Evolutionary conservation across 1,140 invertebrate genomes (phyloP), one percentile per base, ranked within the genome.

Genomic region (Drosophila serrata): DNA sequence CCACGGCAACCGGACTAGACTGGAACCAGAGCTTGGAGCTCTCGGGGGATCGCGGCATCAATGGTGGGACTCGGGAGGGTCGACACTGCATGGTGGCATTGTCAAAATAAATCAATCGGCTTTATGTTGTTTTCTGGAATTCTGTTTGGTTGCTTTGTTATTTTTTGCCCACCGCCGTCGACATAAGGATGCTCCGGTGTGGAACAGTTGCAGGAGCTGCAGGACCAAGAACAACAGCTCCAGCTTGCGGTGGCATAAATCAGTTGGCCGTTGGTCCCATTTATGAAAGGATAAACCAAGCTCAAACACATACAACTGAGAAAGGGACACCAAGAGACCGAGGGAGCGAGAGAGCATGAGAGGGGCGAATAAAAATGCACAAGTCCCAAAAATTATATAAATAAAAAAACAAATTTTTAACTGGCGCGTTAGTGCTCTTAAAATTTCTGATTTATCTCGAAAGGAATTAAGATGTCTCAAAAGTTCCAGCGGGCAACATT

Each of bases 81-180:
- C 45, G 65, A 43, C 77, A 55, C 64, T 88, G 81, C 84, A 78
- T 62, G 69, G 82, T 75, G 77, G 87, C 73, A 91, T 91, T 91
- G 87, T 91, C 87, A 91, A 91, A 91, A 91, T 91, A 91, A 91
- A 91, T 91, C 87, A 91, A 91, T 91, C 88, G 87, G 87, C 82
- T 91, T 91, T 91, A 91, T 91, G 90, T 82, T 91, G 84, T 73
- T 88, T 68, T 88, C 80, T 88, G 88, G 86, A 90, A 90, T 90
- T 90, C 84, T 82, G 81, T 90, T 72, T 82, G 90, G 86, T 69
- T 76, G 68, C 84, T 90, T 90, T 88, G 81, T 73, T 82, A 82
- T 78, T 90, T 85, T 85, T 81, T 79, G 58, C 67, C 46, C 65
- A 29, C 68, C 62, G 62, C 55, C 72, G 58, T 63, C 67, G 68